Evolutionary conservation across 2,888 invertebrate species (phyloP), one percentile per base, ranked within the genome.

Genomic region (Amorpha juglandis): DNA sequence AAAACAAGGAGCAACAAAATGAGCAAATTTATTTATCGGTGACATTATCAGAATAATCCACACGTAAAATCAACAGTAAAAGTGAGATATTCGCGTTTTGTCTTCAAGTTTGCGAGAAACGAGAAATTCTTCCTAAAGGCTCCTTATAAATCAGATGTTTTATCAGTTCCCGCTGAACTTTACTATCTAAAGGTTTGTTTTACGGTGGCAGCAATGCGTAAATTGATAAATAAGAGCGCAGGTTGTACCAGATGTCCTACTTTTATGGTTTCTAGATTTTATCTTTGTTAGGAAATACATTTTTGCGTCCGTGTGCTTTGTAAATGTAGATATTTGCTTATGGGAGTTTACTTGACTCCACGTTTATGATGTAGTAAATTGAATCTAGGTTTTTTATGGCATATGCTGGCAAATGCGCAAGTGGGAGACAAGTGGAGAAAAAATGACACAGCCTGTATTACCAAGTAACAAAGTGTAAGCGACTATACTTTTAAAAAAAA

Each of bases 91-190:
- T 78, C 76, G 77, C 75, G 77, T 72, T 79, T 78, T 77, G 72
- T 76, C 75, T 68, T 64, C 72, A 79, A 83, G 75, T 82, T 84
- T 79, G 71, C 69, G 67, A 68, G 71, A 65, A 71, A 76, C 77
- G 72, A 76, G 73, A 80, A 77, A 77, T 80, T 79, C 80, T 79
- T 76, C 70, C 69, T 71, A 71, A 77, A 73, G 78, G 78, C 82
- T 35, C 58, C 19, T 42, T 84, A 88, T 89, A 89, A 89, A 88
- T 88, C 86, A 83, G 84, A 85, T 82, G 77, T 80, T 82, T 84
- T 88, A 88, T 88, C 89, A 83, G 83, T 83, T 80, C 78, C 80
- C 70, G 77, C 77, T 68, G 77, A 87, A 86, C 71, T 86, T 86
- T 82, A 80, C 77, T 84, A 85, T 84, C 83, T 82, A 71, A 79